Evolutionary conservation across 2,113 vertebrate species (phyloP).

Genomic region (Phasianus colchicus): DNA sequence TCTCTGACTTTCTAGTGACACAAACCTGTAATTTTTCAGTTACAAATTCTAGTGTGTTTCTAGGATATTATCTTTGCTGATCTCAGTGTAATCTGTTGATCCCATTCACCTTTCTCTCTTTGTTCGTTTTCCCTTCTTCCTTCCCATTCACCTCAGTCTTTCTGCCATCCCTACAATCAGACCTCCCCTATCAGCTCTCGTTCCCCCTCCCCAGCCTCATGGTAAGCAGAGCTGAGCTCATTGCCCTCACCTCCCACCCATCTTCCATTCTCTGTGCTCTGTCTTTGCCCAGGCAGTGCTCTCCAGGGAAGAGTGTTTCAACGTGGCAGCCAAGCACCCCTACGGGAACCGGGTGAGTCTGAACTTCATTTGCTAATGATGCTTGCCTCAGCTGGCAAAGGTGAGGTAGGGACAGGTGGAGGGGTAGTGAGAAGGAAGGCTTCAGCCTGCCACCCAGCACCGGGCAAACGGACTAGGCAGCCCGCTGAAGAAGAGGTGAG

Average conservation of each 20-base stretch:
- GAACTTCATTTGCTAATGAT: background rate
- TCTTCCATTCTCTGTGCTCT: background rate
- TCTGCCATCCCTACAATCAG: background rate
- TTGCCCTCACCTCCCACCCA: background rate
- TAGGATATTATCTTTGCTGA: conserved; percentile 1
- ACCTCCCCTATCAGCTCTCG: background rate
- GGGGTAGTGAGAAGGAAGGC: background rate
- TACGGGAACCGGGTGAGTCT: background rate
- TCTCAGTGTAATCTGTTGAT: background rate
- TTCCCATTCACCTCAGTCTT: background rate
- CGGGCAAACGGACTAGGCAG: background rate
- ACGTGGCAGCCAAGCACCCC: background rate
- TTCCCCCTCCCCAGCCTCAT: background rate
- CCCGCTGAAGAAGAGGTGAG: background rate
- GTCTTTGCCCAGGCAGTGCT: background rate
- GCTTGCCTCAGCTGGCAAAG: background rate
- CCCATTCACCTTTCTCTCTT: background rate
- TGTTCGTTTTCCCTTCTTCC: background rate
- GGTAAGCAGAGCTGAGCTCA: background rate
- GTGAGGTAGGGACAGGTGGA: background rate
- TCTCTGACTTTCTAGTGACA: background rate
- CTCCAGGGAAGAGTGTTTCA: background rate
- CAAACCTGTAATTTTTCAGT: background rate
- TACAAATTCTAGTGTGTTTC: background rate
- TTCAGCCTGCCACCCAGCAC: background rate